Evolutionary conservation across 2,888 invertebrate genomes (phyloP), one percentile per base, ranked within the genome.

Genomic region (Hartigia nigra): DNA sequence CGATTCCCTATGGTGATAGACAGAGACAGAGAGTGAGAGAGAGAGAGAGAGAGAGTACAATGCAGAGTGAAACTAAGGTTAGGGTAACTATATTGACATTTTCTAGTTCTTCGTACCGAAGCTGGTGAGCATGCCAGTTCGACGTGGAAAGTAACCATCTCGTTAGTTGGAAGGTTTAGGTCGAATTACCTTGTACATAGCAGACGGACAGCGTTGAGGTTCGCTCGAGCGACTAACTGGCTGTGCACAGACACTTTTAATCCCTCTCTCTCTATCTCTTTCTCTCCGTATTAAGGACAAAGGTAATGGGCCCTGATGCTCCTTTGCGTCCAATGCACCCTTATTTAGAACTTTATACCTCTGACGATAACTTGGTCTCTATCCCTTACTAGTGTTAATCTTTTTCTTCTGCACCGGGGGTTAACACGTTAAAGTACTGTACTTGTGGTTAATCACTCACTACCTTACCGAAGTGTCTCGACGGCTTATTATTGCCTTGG

Each of bases 281-380:
- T 32, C 31, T 31, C 31, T 72, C 23, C 9, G 72, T 31, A 72
- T 72, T 72, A 72, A 72, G 72, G 72, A 72, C 72, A 72, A 72
- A 72, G 72, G 31, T 72, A 72, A 72, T 35, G 72, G 23, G 72
- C 34, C 34, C 72, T 31, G 31, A 72, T 31, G 72, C 34, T 35
- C 72, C 72, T 31, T 32, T 72, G 23, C 31, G 31, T 31, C 72
- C 72, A 12, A 31, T 23, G 72, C 72, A 31, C 72, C 31, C 34
- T 35, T 31, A 31, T 72, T 35, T 35, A 23, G 12, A 34, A 72
- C 55, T 55, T 23, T 23, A 23, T 55, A 23, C 55, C 23, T 23
- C 23, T 55, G 55, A 55, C 23, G 55, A 55, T 55, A 55, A 23
- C 55, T 55, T 55, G 9, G 9, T 9, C 55, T 55, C 9, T 23